Base-by-base conservation (phyloP, 2,888 invertebrate genomes). In the Coelinius sp. region DNA sequence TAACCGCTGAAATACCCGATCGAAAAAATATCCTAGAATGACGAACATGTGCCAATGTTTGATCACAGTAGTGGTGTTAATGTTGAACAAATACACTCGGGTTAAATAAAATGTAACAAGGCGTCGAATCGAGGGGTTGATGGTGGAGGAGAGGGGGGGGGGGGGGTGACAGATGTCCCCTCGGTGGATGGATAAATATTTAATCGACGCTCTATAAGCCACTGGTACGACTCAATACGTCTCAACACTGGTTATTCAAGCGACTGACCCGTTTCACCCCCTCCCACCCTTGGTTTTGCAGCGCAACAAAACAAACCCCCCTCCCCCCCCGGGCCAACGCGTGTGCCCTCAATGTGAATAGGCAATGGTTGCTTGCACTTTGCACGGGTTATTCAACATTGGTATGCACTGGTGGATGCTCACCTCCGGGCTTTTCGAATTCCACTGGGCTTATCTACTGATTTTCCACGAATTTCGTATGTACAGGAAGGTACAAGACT, bases 41-140 rank as follows among this genome's bases (percentile, higher is more conserved):
- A 71, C 73, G 52, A 49, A 67, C 71, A 71, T 71, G 70, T 59
- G 63, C 49, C 63, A 24, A 27, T 71, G 71, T 71, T 71, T 71
- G 63, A 67, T 44, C 72, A 63, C 73, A 62, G 68, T 72, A 41
- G 70, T 75, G 77, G 85, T 82, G 84, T 84, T 86, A 85, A 86
- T 86, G 83, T 85, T 85, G 82, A 84, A 85, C 82, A 86, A 86
- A 86, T 84, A 86, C 75, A 77, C 78, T 77, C 65, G 76, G 78
- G 76, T 83, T 84, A 84, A 86, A 85, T 85, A 85, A 86, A 85
- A 84, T 83, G 83, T 84, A 84, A 84, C 84, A 81, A 82, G 84
- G 76, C 82, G 38, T 49, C 27, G 38, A 38, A 31, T 25, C 41
- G 49, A 46, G 67, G 67, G 70, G 68, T 71, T 38, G 63, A 59